These are phyloP conservation scores for Tachina fera DNA, from an alignment of 2,888 invertebrate genomes.

Conservation along the genomic window DNA sequence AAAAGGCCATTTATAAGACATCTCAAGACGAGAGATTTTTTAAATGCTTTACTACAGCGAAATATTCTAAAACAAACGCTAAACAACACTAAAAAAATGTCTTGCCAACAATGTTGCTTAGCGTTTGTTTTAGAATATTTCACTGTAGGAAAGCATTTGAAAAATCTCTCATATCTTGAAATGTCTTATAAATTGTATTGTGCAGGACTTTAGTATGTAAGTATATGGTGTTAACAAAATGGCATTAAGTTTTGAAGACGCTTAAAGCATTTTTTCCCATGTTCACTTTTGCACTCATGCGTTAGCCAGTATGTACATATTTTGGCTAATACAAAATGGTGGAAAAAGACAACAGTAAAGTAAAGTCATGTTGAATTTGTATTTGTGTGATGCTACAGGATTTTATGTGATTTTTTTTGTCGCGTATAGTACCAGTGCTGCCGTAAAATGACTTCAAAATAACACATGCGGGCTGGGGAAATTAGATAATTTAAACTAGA, in stretches of 20 bases:
- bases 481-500: neutral
- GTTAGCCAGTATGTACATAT: neutral
- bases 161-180: no score
- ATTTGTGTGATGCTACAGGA: constrained; percentile 1
- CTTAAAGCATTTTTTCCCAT: constrained; percentile 37
- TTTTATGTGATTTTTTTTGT: constrained; percentile 17
- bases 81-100: no score
- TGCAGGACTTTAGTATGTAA: no score
- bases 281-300: constrained; percentile 4
- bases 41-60: no score
- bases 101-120: no score
- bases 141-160: no score
- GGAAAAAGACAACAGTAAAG: constrained; percentile 6
- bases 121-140: no score
- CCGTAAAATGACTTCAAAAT: neutral
- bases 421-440: neutral
- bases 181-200: no score
- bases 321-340: constrained; percentile 23
- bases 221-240: no score
- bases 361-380: constrained; percentile 35
- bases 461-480: neutral
- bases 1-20: no score
- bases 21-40: no score
- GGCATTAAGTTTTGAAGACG: neutral
- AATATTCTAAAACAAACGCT: no score